phyloP scores from a whole-genome alignment of 2,888 invertebrate species.

The Phrixothrix hirtus region DNA sequence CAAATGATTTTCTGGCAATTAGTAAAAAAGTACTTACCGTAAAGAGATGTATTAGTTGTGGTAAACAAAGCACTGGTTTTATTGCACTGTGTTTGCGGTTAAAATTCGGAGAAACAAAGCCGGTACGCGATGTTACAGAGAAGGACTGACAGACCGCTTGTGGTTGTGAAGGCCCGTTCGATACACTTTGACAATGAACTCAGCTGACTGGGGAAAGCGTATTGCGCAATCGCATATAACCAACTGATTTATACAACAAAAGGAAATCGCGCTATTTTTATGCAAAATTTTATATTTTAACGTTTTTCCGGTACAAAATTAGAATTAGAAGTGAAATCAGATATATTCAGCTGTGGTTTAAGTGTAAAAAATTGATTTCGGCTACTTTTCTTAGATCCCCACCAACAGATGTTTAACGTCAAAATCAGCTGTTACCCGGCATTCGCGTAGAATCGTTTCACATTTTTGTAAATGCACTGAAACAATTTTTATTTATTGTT shows the following conservation, averaged over 20 bases:
- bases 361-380: slow-evolving; percentile 4
- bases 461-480: neutral
- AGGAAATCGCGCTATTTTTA: slow-evolving; percentile 6
- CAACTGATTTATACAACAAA: neutral
- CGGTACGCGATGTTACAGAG: slow-evolving; percentile 29
- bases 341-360: neutral
- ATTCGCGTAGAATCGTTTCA: neutral
- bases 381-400: slow-evolving; percentile 7
- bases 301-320: neutral
- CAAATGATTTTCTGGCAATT: no score
- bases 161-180: slow-evolving; percentile 43
- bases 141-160: slow-evolving; percentile 41
- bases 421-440: slow-evolving; percentile 40
- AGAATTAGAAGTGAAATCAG: slow-evolving; percentile 10
- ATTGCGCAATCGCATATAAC: slow-evolving; percentile 45
- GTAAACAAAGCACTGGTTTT: slow-evolving; percentile 19
- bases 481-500: neutral
- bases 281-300: neutral
- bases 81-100: slow-evolving; percentile 29
- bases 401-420: slow-evolving; percentile 40
- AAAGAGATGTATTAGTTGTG: slow-evolving; percentile 5
- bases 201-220: slow-evolving; percentile 50
- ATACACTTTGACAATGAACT: slow-evolving; percentile 53
- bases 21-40: slow-evolving; percentile 24
- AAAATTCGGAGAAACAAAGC: slow-evolving; percentile 22